These are phyloP conservation scores for Crioceris asparagi DNA, from an alignment of 2,888 invertebrate species.

Conservation along the genomic window DNA sequence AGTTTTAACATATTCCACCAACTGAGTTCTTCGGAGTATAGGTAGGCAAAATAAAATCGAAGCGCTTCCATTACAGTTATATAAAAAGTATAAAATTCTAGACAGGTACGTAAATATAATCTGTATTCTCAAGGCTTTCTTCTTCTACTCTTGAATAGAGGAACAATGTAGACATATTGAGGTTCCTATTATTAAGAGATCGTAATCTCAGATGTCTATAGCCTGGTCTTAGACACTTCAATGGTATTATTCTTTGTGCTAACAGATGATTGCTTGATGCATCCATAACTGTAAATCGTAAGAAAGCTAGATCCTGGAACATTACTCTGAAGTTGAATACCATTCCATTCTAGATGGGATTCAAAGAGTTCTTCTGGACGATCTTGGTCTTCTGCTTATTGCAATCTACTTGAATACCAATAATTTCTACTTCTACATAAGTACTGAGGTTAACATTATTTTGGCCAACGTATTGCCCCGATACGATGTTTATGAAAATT, in stretches of 20 bases:
- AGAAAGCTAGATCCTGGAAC: conserved; percentile 82
- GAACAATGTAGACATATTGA: conserved; percentile 81
- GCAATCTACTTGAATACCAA: conserved; percentile 84
- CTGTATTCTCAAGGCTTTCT: conserved; percentile 52
- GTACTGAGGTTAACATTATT: conserved; percentile 68
- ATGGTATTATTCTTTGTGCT: conserved; percentile 79
- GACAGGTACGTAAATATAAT: conserved; percentile 18
- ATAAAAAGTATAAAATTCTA: conserved; percentile 22
- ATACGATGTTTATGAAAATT: conserved; percentile 68
- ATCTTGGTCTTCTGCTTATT: conserved; percentile 78
- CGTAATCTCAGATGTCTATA: conserved; percentile 53
- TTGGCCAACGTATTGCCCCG: conserved; percentile 85
- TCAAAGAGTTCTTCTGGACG: conserved; percentile 71
- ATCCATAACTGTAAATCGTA: conserved; percentile 78
- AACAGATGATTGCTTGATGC: conserved; percentile 75
- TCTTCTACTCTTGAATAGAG: conserved; percentile 80
- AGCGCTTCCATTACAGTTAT: conserved; percentile 16
- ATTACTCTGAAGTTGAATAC: conserved; percentile 66
- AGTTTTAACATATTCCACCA: too few species aligned
- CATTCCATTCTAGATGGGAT: conserved; percentile 91
- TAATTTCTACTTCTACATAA: conserved; percentile 80
- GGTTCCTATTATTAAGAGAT: conserved; percentile 69
- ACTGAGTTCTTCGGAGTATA: background rate
- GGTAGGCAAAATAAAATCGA: too few species aligned
- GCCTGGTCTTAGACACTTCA: conserved; percentile 74